A percentile compares a stretch with the other conserved stretches of the same genome.
phyloP scores from a whole-genome alignment of 2,797 vertebrate species.

The Pantherophis alleghaniensis region DNA sequence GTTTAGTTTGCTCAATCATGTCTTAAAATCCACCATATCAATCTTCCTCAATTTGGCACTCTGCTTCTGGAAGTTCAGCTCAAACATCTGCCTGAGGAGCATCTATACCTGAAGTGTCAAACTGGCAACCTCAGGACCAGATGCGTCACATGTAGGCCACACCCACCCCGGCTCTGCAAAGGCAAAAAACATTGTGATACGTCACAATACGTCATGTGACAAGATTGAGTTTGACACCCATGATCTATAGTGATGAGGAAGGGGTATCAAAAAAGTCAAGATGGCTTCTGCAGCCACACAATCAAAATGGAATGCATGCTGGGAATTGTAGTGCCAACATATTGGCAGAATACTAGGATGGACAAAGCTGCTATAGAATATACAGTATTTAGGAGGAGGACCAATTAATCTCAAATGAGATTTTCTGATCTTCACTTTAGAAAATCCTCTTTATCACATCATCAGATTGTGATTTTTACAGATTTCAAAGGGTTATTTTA shows the following conservation, averaged over 20 bases:
- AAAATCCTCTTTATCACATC: background rate
- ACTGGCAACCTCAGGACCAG: too few relatives aligned
- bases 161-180: too few relatives aligned
- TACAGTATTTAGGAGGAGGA: background rate
- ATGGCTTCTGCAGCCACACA: background rate
- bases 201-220: too few relatives aligned
- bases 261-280: background rate
- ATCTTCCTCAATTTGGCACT: background rate
- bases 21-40: background rate
- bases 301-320: background rate
- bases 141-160: too few relatives aligned
- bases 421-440: background rate
- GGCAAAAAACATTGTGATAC: too few relatives aligned
- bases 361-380: background rate
- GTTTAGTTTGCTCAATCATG: background rate
- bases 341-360: background rate
- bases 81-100: background rate
- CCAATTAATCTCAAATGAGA: background rate
- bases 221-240: too few relatives aligned
- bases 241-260: background rate
- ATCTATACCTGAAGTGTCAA: too few relatives aligned
- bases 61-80: background rate
- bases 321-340: background rate
- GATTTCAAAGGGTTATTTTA: background rate
- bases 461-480: background rate